Evolutionary conservation across 2,888 invertebrate species (phyloP).

Genomic region (Eudasyphora cyanicolor): DNA sequence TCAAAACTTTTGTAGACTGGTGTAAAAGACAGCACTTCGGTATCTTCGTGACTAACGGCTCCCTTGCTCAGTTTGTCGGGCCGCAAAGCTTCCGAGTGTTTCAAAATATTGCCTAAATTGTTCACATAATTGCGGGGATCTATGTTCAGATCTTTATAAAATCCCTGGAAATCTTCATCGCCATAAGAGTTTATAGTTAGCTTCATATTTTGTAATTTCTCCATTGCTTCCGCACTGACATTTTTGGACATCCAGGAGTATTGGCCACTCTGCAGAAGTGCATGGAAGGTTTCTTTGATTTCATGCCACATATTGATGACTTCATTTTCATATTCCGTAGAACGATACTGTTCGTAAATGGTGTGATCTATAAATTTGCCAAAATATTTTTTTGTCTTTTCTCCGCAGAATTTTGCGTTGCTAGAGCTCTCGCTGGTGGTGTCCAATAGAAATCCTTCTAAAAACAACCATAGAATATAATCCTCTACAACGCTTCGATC

Average conservation of each 20-base stretch:
- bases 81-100: slow-evolving; percentile 48
- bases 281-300: slow-evolving; percentile 70
- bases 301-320: slow-evolving; percentile 73
- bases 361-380: slow-evolving; percentile 72
- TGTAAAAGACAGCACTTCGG: slow-evolving; percentile 68
- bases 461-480: slow-evolving; percentile 73
- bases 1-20: slow-evolving; percentile 71
- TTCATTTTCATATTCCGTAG: slow-evolving; percentile 68
- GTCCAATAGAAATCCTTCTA: slow-evolving; percentile 70
- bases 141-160: slow-evolving; percentile 67
- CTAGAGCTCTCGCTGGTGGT: too few relatives aligned
- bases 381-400: slow-evolving; percentile 71
- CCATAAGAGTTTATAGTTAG: slow-evolving; percentile 73
- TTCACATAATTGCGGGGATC: slow-evolving; percentile 69
- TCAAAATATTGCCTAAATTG: slow-evolving; percentile 71
- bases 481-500: slow-evolving; percentile 68
- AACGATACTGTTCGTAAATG: slow-evolving; percentile 71
- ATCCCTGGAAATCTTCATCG: slow-evolving; percentile 68
- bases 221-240: slow-evolving; percentile 71
- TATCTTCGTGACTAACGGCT: slow-evolving; percentile 58
- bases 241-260: slow-evolving; percentile 73
- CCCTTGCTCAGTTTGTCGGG: slow-evolving; percentile 55
- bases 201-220: slow-evolving; percentile 72
- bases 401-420: slow-evolving; percentile 70
- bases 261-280: slow-evolving; percentile 70